Conservation (phyloP, 2,797 vertebrate species). For the Anguilla anguilla region DNA sequence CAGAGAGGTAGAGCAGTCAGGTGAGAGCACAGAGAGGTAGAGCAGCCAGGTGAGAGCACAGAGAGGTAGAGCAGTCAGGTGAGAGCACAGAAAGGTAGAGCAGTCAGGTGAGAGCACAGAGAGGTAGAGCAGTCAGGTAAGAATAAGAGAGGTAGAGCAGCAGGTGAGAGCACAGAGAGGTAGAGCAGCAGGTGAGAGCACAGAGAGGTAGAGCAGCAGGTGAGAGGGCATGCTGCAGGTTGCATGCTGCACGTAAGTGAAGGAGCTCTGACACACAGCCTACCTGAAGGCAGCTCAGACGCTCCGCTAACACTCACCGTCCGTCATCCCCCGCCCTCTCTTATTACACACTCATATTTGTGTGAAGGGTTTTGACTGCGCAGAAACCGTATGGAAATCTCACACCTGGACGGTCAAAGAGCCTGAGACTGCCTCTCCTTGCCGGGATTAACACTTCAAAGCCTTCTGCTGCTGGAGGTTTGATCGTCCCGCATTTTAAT, state of each 20-base stretch:
- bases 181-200: neutral
- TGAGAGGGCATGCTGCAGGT: too few species aligned
- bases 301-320: conserved; percentile 14
- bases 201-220: neutral
- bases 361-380: conserved; percentile 28
- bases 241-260: too few species aligned
- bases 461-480: conserved; percentile 52
- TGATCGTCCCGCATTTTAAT: conserved; percentile 62
- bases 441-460: conserved; percentile 62
- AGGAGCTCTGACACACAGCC: neutral
- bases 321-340: neutral
- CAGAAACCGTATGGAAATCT: conserved; percentile 27
- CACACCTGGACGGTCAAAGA: conserved; percentile 45
- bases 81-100: too few species aligned
- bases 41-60: too few species aligned
- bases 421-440: conserved; percentile 54
- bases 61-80: neutral
- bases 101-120: neutral
- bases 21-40: neutral
- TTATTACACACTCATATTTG: neutral
- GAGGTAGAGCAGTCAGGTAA: neutral
- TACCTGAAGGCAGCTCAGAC: neutral
- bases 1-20: too few species aligned
- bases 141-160: neutral
- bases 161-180: too few species aligned